phyloP scores from a whole-genome alignment of 64 coral and sea anemone species.

The Actinia tenebrosa region DNA sequence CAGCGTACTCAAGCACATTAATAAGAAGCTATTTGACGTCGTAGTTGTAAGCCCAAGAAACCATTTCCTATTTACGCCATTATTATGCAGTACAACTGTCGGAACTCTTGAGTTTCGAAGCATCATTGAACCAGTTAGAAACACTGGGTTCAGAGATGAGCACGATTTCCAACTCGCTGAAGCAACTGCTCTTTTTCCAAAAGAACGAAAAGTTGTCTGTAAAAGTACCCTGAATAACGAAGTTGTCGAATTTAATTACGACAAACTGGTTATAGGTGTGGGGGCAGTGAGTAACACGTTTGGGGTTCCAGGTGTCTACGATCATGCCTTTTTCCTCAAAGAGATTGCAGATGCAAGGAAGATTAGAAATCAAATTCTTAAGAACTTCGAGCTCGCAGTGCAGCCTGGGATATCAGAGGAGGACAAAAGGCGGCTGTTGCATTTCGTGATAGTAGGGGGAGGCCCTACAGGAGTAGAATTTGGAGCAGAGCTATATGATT shows the following conservation, averaged over 20 bases:
- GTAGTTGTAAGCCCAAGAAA: slow-evolving; percentile 95
- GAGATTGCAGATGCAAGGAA: slow-evolving; percentile 89
- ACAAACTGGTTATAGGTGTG: slow-evolving; percentile 91
- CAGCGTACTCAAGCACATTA: slow-evolving; percentile 83
- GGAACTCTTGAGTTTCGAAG: slow-evolving; percentile 97
- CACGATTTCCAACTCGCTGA: slow-evolving; percentile 95
- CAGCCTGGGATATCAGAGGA: slow-evolving; percentile 73
- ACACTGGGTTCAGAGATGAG: slow-evolving; percentile 92
- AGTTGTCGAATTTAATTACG: slow-evolving; percentile 56
- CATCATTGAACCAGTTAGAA: slow-evolving; percentile 93
- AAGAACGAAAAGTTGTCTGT: slow-evolving; percentile 51
- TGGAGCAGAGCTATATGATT: slow-evolving; percentile 97
- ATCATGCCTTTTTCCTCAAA: slow-evolving; percentile 93
- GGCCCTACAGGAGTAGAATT: slow-evolving; percentile 96
- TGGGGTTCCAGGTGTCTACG: slow-evolving; percentile 71
- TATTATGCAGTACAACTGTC: slow-evolving; percentile 94
- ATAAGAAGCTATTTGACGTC: slow-evolving; percentile 97
- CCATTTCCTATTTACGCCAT: slow-evolving; percentile 90
- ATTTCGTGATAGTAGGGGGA: slow-evolving; percentile 97
- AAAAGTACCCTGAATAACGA: slow-evolving; percentile 73
- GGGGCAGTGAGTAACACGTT: slow-evolving; percentile 92
- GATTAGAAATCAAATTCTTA: slow-evolving; percentile 98
- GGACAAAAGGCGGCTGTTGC: slow-evolving; percentile 75
- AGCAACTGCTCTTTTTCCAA: slow-evolving; percentile 54
- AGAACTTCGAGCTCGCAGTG: slow-evolving; percentile 97